Evolutionary conservation across 2,888 invertebrate species (phyloP), one percentile per base, ranked within the genome.

Genomic region (Erynnis tages): DNA sequence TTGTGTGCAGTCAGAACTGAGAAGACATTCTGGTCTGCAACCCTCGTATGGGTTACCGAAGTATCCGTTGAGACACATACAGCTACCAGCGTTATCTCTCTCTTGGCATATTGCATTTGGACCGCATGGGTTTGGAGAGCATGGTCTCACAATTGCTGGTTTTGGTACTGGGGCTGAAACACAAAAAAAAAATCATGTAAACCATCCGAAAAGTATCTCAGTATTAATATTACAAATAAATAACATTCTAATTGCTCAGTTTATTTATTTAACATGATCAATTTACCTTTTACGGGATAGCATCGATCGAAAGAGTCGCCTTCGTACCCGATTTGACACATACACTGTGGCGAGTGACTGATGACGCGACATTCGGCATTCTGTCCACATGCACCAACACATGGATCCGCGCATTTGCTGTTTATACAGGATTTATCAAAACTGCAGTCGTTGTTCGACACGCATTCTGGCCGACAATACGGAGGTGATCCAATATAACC

Each of bases 331-430:
- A 82, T 71, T 58, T 93, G 93, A 69, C 97, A 97, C 48, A 91
- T 92, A 70, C 97, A 97, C 54, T 95, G 93, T 1, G 97, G 96
- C 61, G 94, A 94, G 76, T 97, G 97, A 73, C 96, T 96, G 46
- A 96, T 91, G 1, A 95, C 94, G 54, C 93, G 90, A 71, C 97
- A 97, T 46, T 92, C 83, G 0, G 97, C 94, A 50, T 92, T 92
- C 56, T 91, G 91, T 45, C 96, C 96, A 62, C 96, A 96, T 21
- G 94, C 93, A 32, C 95, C 95, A 2, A 93, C 91, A 65, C 96
- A 97, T 11, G 96, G 96, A 71, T 96, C 94, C 4, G 91, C 82
- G 68, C 96, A 97, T 76, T 93, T 95, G 55, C 92, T 92, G 68
- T 94, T 94, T 7, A 94, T 91, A 69, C 97, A 97, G 17, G 96